Evolutionary conservation across 2,888 invertebrate species (phyloP).

Genomic region (Aporophyla nigra): DNA sequence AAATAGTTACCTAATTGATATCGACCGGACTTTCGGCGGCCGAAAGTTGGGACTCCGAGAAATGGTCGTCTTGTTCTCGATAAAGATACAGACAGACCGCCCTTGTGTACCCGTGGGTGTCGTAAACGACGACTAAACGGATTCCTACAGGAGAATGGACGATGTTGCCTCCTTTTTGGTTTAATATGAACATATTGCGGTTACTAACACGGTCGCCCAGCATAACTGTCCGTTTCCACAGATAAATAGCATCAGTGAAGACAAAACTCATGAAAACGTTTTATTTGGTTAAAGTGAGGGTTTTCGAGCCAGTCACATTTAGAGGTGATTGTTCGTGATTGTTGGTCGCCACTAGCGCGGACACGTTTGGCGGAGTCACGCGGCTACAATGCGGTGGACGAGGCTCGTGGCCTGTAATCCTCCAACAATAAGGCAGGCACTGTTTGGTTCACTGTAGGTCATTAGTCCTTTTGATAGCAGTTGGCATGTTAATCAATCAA

Average conservation of each 20-base stretch:
- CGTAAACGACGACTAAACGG: conserved; percentile 35
- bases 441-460: conserved; percentile 57
- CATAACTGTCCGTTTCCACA: conserved; percentile 1
- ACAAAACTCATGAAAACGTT: not conserved
- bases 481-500: conserved; percentile 74
- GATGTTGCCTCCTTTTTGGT: not conserved
- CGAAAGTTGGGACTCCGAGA: conserved; percentile 33
- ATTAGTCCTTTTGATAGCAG: conserved; percentile 68
- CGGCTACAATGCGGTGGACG: conserved; percentile 42
- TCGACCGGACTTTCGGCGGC: conserved; percentile 32
- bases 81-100: not conserved
- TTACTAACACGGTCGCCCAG: not conserved
- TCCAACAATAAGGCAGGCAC: conserved; percentile 60
- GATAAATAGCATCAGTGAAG: conserved; percentile 8
- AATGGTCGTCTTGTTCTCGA: conserved; percentile 7
- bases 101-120: conserved; percentile 31
- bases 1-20: conserved; percentile 50
- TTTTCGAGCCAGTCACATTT: conserved; percentile 12
- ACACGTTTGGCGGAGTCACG: conserved; percentile 43
- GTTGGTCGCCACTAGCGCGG: not conserved
- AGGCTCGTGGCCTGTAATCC: conserved; percentile 48
- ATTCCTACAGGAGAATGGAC: conserved; percentile 25
- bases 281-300: not conserved
- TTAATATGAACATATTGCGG: conserved; percentile 38
- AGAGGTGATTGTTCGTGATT: conserved; percentile 29